Conservation (phyloP, 2,797 vertebrate species). For the Rhodeus uyekii region DNA sequence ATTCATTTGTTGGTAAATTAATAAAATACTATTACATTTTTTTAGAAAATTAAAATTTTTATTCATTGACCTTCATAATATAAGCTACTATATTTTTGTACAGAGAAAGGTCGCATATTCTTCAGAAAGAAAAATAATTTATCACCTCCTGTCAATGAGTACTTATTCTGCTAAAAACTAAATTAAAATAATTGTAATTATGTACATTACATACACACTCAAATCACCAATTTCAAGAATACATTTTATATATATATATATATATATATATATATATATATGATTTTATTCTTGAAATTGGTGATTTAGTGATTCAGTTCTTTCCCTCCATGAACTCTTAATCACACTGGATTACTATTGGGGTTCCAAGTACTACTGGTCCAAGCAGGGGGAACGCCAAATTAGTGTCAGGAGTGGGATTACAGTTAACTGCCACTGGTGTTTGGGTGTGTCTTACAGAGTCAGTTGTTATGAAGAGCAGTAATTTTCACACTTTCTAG, state of each 20-base stretch:
- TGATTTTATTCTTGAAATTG: not conserved
- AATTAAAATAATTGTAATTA: not conserved
- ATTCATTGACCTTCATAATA: not conserved
- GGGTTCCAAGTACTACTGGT: not conserved
- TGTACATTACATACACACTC: not conserved
- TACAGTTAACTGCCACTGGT: constrained; percentile 70
- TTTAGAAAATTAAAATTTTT: not conserved
- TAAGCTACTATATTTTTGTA: not conserved
- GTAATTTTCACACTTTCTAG: constrained; percentile 67
- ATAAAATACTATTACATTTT: too few relatives aligned
- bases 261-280: too few relatives aligned
- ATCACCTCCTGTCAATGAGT: not conserved
- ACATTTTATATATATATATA: too few relatives aligned
- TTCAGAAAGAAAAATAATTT: not conserved
- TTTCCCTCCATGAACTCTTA: not conserved
- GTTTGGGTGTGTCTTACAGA: constrained; percentile 70
- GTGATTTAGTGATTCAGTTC: not conserved
- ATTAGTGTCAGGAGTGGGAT: constrained; percentile 67
- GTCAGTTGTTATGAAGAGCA: constrained; percentile 66
- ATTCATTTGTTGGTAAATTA: not conserved
- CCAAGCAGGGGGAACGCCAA: not conserved
- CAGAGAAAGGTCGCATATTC: not conserved
- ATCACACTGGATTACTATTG: not conserved
- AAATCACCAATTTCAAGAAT: too few relatives aligned
- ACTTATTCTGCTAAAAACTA: not conserved